Evolutionary conservation across 1,140 invertebrate species (phyloP).

Genomic region (Drosophila saltans): DNA sequence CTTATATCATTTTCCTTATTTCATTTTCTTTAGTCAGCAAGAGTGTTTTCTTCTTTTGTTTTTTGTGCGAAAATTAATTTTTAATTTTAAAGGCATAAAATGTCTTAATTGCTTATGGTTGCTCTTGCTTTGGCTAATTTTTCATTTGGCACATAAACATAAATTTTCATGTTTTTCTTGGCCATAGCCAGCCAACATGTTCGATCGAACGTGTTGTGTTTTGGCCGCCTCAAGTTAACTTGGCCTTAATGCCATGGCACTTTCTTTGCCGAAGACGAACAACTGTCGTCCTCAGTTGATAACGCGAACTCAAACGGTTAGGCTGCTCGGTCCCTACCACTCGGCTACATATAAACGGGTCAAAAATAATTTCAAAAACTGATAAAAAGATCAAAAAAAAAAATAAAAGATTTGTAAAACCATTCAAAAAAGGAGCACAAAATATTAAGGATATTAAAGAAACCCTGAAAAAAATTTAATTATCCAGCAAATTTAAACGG

Average conservation of each 20-base stretch:
- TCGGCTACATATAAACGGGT: not conserved
- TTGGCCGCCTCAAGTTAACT: constrained; percentile 32
- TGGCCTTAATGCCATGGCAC: not conserved
- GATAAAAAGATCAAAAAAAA: not conserved
- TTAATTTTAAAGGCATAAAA: constrained; percentile 12
- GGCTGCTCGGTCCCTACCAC: constrained; percentile 33
- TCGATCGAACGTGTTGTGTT: constrained; percentile 74
- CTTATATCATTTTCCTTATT: not conserved
- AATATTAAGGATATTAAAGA: too few relatives aligned
- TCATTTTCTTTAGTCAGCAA: not conserved
- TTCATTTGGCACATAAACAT: constrained; percentile 49
- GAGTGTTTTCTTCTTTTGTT: too few relatives aligned
- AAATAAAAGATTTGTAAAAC: not conserved
- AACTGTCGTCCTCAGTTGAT: constrained; percentile 60
- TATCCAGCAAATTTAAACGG: not conserved
- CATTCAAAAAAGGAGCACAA: not conserved
- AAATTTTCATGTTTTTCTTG: constrained; percentile 49
- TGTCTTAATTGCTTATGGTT: constrained; percentile 13
- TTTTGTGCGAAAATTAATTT: constrained; percentile 6
- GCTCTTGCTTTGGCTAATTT: constrained; percentile 29
- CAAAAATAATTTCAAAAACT: not conserved
- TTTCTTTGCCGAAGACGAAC: constrained; percentile 33
- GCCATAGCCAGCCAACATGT: constrained; percentile 41
- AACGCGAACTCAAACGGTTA: constrained; percentile 61
- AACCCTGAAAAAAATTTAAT: not conserved